These are phyloP conservation scores for Melieria omissa DNA, from an alignment of 2,888 invertebrate species.

Conservation along the genomic window DNA sequence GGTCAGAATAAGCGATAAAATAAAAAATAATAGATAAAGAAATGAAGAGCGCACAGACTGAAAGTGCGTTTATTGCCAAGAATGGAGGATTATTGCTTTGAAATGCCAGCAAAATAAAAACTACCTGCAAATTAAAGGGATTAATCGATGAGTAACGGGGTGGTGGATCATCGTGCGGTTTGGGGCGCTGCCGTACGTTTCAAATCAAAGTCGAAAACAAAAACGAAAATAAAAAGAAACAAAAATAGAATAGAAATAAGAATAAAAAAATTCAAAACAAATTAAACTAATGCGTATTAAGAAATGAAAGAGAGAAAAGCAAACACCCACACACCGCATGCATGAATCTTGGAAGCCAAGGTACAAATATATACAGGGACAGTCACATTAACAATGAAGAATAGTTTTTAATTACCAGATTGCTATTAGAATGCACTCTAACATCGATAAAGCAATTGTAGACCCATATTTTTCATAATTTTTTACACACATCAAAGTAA, in stretches of 20 bases:
- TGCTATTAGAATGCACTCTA: too few species aligned
- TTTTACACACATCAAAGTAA: too few species aligned
- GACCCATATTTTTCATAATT: too few species aligned
- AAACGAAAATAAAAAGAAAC: constrained; percentile 42
- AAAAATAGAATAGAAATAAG: constrained; percentile 42
- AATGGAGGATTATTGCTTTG: too few species aligned
- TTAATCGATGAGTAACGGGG: constrained; percentile 66
- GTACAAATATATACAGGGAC: too few species aligned
- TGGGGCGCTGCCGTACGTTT: constrained; percentile 52
- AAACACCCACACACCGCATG: neutral
- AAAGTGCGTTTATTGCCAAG: too few species aligned
- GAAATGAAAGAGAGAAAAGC: neutral
- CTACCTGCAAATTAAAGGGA: constrained; percentile 66
- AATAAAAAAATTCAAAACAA: constrained; percentile 2
- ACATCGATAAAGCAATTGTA: too few species aligned
- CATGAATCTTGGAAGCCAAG: neutral
- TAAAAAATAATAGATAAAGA: constrained; percentile 11
- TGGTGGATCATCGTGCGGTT: constrained; percentile 62
- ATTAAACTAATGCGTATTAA: neutral
- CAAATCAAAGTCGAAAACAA: constrained; percentile 47
- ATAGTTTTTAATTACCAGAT: too few species aligned
- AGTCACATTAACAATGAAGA: too few species aligned
- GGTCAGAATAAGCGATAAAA: constrained; percentile 7
- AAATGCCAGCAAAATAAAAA: constrained; percentile 4
- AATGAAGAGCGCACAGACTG: neutral